These are phyloP conservation scores for Thoracochromis brauschi DNA, from an alignment of 2,113 vertebrate species.

Conservation along the genomic window DNA sequence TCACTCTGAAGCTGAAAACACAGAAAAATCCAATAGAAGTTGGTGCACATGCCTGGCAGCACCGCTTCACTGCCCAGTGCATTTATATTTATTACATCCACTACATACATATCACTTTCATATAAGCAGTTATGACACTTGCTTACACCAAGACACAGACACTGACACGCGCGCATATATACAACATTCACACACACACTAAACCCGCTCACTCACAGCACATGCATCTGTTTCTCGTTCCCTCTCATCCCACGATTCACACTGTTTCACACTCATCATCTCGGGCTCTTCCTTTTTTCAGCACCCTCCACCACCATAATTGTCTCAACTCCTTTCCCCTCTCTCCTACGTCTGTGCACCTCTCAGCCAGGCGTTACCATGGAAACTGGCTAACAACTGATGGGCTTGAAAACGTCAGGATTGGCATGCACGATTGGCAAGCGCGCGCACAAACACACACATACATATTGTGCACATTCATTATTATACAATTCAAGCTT, in stretches of 20 bases:
- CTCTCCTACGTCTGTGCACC: constrained; percentile 57
- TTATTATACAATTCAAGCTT: constrained; percentile 42
- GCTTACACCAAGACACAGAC: neutral
- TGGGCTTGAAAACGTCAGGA: constrained; percentile 53
- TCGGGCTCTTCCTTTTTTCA: constrained; percentile 45
- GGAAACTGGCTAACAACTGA: constrained; percentile 76
- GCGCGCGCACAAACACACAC: neutral
- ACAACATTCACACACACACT: neutral
- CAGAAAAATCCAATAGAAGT: constrained; percentile 13
- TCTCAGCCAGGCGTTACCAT: constrained; percentile 66
- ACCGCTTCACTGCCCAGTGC: neutral
- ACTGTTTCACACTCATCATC: constrained; percentile 31
- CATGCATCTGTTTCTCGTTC: constrained; percentile 13
- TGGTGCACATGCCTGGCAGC: neutral
- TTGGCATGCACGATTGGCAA: constrained; percentile 52
- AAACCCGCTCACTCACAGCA: neutral
- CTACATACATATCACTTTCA: neutral
- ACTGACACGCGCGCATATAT: neutral
- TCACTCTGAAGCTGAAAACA: constrained; percentile 43
- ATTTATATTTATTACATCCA: neutral
- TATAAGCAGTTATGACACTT: neutral
- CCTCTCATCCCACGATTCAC: constrained; percentile 28
- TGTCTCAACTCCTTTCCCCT: constrained; percentile 41
- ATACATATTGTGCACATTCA: constrained; percentile 14
- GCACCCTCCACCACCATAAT: constrained; percentile 42